Evolutionary conservation across 2,888 invertebrate species (phyloP), one percentile per base, ranked within the genome.

Genomic region (Microctonus aethiopoides): DNA sequence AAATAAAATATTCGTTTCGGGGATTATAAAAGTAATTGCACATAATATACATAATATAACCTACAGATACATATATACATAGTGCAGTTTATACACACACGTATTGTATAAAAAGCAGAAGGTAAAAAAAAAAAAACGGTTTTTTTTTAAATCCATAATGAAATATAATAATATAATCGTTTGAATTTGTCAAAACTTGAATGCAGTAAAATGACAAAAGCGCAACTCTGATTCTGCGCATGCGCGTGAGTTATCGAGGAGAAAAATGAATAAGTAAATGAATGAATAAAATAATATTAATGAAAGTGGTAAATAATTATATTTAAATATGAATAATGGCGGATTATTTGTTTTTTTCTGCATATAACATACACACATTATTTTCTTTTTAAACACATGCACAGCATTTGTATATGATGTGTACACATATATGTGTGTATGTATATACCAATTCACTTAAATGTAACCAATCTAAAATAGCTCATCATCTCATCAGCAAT

Each of bases 401-500:
- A n/a, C 3, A 16, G 2, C n/a, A n/a, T 46, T 46, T 46, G 9
- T n/a, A 20, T 9, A 9, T 36, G 9, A 4, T 4, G n/a, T 1
- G 1, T 4, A 46, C 4, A 46, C 9, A 46, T 16, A 46, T 46
- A 16, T 46, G 6, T 0, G 6, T 46, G 26, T 16, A 13, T 26
- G 13, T 80, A 83, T 84, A 83, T 84, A 85, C 82, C 86, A 86
- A 86, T 86, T 83, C 85, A 86, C 85, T 86, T 85, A 86, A 85
- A 26, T 81, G 82, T 81, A 81, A 82, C 84, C 84, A 84, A 85
- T 86, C 83, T 84, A 82, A 85, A 85, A 85, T 84, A 84, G 83
- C 85, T 86, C 85, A 86, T 86, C 86, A 85, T 82, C 84, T 84
- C 85, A 86, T 86, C 86, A 84, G 86, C 85, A 86, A 85, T 86